A percentile compares a stretch with the other conserved stretches of the same genome.
Conservation (phyloP, 2,113 vertebrate species). For the Psilopogon haemacephalus region DNA sequence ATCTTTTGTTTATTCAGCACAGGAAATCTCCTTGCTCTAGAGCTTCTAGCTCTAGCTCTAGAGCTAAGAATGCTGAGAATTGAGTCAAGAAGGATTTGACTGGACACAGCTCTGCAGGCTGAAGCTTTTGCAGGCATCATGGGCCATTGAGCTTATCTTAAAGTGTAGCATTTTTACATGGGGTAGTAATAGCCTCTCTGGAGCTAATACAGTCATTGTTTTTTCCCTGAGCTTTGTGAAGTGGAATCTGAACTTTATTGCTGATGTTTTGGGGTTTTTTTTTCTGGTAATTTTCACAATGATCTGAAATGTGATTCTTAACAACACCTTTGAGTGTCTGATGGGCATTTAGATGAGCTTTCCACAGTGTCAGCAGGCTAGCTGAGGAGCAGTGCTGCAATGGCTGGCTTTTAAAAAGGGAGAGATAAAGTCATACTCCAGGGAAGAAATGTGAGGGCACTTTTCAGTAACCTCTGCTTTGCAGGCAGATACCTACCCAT, state of each 20-base stretch:
- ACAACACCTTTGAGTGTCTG: neutral
- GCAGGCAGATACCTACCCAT: neutral
- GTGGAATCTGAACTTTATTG: neutral
- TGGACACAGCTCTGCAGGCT: neutral
- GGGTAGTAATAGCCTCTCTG: neutral
- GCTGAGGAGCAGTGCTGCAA: neutral
- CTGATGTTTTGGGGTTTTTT: neutral
- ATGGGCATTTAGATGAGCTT: neutral
- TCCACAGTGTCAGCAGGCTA: neutral
- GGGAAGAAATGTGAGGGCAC: neutral
- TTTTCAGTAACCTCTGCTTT: neutral
- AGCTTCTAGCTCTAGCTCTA: neutral
- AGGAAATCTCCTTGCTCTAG: neutral
- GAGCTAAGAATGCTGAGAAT: neutral
- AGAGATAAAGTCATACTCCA: neutral
- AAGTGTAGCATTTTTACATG: neutral
- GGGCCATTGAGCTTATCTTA: neutral
- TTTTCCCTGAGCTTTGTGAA: neutral
- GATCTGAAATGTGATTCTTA: neutral
- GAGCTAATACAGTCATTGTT: neutral
- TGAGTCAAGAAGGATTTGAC: neutral
- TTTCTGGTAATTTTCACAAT: slow-evolving; percentile 16
- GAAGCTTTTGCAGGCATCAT: neutral
- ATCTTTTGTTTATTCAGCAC: neutral
- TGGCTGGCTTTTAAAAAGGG: neutral